phyloP scores from a whole-genome alignment of 2,113 vertebrate genomes.

The Takifugu bimaculatus region DNA sequence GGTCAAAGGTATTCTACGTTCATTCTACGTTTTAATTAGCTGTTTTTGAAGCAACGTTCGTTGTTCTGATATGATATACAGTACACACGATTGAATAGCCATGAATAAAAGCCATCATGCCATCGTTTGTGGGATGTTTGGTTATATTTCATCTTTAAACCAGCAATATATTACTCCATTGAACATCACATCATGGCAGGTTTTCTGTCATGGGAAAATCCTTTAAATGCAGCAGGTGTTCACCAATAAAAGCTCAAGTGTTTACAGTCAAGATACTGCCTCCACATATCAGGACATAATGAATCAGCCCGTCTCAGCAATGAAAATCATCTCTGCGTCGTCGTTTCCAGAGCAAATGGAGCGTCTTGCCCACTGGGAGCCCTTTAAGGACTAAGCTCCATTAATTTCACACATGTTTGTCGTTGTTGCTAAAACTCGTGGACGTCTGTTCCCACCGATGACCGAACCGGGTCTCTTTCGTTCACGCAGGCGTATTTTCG shows the following conservation, averaged over 20 bases:
- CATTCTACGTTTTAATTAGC: too few species aligned
- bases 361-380: slow-evolving; percentile 40
- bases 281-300: slow-evolving; percentile 22
- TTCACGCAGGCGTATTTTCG: slow-evolving; percentile 12
- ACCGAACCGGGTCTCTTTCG: slow-evolving; percentile 49
- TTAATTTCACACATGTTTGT: slow-evolving; percentile 49
- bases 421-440: slow-evolving; percentile 24
- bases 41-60: too few species aligned
- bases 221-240: too few species aligned
- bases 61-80: too few species aligned
- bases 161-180: too few species aligned
- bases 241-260: not conserved
- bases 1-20: too few species aligned
- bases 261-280: not conserved
- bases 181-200: too few species aligned
- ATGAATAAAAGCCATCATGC: too few species aligned
- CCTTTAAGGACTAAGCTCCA: slow-evolving; percentile 57
- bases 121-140: too few species aligned
- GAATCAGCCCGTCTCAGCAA: slow-evolving; percentile 17
- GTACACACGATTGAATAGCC: too few species aligned
- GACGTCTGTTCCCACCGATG: slow-evolving; percentile 58
- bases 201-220: too few species aligned
- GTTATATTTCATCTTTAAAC: too few species aligned
- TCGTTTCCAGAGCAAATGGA: slow-evolving; percentile 39
- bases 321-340: slow-evolving; percentile 30